These are phyloP conservation scores for human DNA, from an alignment of 2,113 vertebrate genomes.

Conservation along the genomic window DNA sequence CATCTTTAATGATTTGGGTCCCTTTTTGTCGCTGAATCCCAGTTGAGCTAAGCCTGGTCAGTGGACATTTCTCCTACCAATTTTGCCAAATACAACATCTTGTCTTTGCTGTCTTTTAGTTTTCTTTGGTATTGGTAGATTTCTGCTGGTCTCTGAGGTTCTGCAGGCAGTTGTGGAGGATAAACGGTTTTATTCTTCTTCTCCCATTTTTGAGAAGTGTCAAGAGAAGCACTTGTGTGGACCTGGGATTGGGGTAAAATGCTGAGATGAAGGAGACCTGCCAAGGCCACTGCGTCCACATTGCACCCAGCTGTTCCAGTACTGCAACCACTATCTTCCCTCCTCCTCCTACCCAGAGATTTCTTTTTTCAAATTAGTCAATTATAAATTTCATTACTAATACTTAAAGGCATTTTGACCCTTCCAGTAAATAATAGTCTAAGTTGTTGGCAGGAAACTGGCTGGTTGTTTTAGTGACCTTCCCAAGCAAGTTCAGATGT, in stretches of 20 bases:
- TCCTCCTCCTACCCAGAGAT: background rate
- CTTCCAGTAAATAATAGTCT: background rate
- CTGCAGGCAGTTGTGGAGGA: slow-evolving; percentile 90
- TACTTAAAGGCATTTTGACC: background rate
- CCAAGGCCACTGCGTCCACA: background rate
- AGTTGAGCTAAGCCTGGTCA: slow-evolving; percentile 85
- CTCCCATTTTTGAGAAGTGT: slow-evolving; percentile 86
- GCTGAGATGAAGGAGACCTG: slow-evolving; percentile 82
- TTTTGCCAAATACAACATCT: slow-evolving; percentile 94
- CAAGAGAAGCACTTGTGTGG: slow-evolving; percentile 84
- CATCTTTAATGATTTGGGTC: slow-evolving; percentile 92
- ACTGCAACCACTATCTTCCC: background rate
- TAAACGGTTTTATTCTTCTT: slow-evolving; percentile 88
- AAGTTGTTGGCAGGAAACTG: background rate
- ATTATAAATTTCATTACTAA: background rate
- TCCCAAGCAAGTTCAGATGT: background rate
- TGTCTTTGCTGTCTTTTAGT: slow-evolving; percentile 92
- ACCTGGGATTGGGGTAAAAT: slow-evolving; percentile 81
- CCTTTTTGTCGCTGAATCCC: slow-evolving; percentile 93
- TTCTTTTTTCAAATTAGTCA: background rate
- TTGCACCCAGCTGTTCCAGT: too few relatives aligned
- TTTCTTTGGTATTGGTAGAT: slow-evolving; percentile 84
- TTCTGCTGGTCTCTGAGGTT: slow-evolving; percentile 90
- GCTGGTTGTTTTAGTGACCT: background rate
- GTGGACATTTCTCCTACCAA: slow-evolving; percentile 90